A percentile compares a stretch with the other conserved stretches of the same genome.
These are phyloP conservation scores for Sminthurinus aureus DNA, from an alignment of 2,888 invertebrate genomes.

Conservation along the genomic window DNA sequence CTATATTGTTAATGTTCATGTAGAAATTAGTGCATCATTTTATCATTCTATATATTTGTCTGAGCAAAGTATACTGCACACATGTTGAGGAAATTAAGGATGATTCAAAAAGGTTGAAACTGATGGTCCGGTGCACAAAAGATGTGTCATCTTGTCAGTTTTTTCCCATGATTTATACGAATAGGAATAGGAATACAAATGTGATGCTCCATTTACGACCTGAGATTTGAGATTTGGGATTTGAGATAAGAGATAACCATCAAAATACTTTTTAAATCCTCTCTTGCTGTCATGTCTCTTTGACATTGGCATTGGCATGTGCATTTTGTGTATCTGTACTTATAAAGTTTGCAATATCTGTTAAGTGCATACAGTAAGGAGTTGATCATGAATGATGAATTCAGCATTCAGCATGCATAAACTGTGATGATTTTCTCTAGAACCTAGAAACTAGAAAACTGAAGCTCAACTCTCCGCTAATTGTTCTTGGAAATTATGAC, in stretches of 20 bases:
- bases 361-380: neutral
- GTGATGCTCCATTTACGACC: conserved; percentile 38
- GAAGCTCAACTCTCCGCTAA: neutral
- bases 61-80: too few species aligned
- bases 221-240: conserved; percentile 5
- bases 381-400: too few species aligned
- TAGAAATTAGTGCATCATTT: too few species aligned
- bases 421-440: too few species aligned
- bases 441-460: neutral
- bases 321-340: too few species aligned
- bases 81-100: neutral
- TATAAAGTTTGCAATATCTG: too few species aligned
- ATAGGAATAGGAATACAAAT: neutral
- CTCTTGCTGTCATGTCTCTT: too few species aligned
- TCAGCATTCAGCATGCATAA: too few species aligned
- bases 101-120: neutral
- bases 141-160: conserved; percentile 24
- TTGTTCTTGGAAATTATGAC: neutral
- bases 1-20: too few species aligned
- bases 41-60: neutral
- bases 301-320: too few species aligned
- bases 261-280: too few species aligned
- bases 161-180: conserved; percentile 31
- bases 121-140: conserved; percentile 11
- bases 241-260: conserved; percentile 6